A percentile compares a stretch with the other conserved stretches of the same genome.
Conservation (phyloP, 2,888 invertebrate genomes). For the Hirtodrosophila duncani region DNA sequence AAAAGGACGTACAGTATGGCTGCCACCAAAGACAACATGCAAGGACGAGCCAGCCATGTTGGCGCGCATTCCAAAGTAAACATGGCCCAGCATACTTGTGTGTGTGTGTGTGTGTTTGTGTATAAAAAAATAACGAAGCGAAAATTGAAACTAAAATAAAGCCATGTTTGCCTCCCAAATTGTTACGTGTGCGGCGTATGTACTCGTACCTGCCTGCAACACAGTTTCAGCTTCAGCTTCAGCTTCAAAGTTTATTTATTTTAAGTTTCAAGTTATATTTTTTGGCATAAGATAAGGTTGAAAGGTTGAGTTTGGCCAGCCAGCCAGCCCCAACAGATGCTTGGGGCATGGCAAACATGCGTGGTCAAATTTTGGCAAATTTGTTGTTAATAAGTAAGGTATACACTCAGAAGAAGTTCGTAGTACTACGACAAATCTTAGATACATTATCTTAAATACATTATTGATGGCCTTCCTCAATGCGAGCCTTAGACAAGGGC, state of each 20-base stretch:
- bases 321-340: constrained; percentile 11
- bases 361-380: too few relatives aligned
- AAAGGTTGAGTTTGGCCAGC: constrained; percentile 25
- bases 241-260: constrained; percentile 61
- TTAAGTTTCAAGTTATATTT: constrained; percentile 66
- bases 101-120: constrained; percentile 8
- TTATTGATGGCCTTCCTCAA: too few relatives aligned
- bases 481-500: too few relatives aligned
- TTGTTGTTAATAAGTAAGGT: too few relatives aligned
- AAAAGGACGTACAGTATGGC: constrained; percentile 44
- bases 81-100: constrained; percentile 29
- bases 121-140: constrained; percentile 67
- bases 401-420: too few relatives aligned
- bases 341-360: too few relatives aligned
- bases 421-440: too few relatives aligned
- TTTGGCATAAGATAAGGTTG: constrained; percentile 59
- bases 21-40: constrained; percentile 53
- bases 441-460: too few relatives aligned
- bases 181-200: constrained; percentile 52
- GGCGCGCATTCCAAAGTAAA: constrained; percentile 57
- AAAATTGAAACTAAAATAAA: constrained; percentile 73
- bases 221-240: constrained; percentile 6
- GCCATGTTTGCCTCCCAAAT: constrained; percentile 71
- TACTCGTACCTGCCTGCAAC: constrained; percentile 13
- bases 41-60: constrained; percentile 26